A percentile compares a stretch with the other conserved stretches of the same genome.
phyloP scores from a whole-genome alignment of 2,797 vertebrate species.

The Amblyopsis hoosieri region DNA sequence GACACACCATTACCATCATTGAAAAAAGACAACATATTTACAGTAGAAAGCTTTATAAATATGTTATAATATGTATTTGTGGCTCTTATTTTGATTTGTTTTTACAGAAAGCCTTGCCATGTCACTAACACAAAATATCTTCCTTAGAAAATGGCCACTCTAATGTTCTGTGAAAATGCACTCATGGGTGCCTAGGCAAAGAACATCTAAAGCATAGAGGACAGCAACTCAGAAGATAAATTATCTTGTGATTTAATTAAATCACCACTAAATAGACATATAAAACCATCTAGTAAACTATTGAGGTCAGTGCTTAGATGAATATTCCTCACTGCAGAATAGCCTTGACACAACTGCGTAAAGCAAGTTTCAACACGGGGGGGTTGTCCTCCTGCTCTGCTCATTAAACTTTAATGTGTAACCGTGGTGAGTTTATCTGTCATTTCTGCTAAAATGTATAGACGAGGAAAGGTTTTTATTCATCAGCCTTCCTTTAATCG shows the following conservation, averaged over 20 bases:
- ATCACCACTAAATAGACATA: constrained; percentile 28
- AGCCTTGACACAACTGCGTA: constrained; percentile 48
- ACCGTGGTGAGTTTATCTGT: constrained; percentile 33
- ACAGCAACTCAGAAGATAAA: neutral
- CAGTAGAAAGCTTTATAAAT: neutral
- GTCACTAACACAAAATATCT: neutral
- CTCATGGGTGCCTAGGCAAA: constrained; percentile 14
- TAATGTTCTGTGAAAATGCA: constrained; percentile 7
- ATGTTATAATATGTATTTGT: neutral
- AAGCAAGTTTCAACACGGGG: constrained; percentile 34
- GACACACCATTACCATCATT: constrained; percentile 30
- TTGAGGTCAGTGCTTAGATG: constrained; percentile 52
- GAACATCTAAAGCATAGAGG: neutral
- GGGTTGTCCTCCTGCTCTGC: constrained; percentile 46
- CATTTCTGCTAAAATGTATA: constrained; percentile 15
- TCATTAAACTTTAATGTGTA: constrained; percentile 52
- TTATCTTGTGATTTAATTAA: constrained; percentile 23
- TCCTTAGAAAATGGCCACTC: neutral
- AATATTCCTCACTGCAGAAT: constrained; percentile 32
- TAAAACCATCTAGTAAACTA: constrained; percentile 49
- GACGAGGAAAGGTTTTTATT: constrained; percentile 44
- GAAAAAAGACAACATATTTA: neutral
- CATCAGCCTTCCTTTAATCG: constrained; percentile 52
- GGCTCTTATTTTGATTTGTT: neutral
- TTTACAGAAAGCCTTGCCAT: neutral